Conservation (phyloP, 1,140 invertebrate species). For the Tetragnatha versicolor region DNA sequence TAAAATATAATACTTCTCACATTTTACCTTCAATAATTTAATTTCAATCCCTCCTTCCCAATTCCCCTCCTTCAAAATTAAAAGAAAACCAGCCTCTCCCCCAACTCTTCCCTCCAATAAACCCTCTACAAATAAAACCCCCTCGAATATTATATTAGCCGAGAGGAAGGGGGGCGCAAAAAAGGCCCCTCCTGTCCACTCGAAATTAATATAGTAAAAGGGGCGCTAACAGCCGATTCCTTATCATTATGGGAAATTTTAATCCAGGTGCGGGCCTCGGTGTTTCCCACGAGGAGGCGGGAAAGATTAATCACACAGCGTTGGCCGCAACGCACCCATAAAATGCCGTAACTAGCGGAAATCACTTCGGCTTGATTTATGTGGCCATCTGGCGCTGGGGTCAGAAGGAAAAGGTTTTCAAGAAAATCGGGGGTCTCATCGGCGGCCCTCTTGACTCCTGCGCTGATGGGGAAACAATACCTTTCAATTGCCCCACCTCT, state of each 20-base stretch:
- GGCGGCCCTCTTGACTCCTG: background rate
- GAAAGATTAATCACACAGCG: constrained; percentile 26
- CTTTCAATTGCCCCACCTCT: background rate
- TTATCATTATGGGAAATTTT: background rate
- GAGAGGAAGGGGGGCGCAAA: no score
- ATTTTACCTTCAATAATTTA: no score
- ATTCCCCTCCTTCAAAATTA: no score
- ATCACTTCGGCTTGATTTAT: constrained; percentile 53
- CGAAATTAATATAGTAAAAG: constrained; percentile 28
- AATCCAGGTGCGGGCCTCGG: no score
- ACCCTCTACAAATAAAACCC: no score
- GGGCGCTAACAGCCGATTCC: background rate
- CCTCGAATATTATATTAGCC: constrained; percentile 7
- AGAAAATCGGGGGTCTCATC: background rate
- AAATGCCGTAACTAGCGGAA: constrained; percentile 53
- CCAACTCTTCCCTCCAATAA: no score
- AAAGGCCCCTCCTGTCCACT: background rate
- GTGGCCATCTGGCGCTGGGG: constrained; percentile 44
- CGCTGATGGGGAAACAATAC: background rate
- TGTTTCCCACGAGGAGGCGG: background rate
- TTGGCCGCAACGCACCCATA: constrained; percentile 44
- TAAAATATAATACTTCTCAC: no score
- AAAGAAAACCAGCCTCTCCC: no score
- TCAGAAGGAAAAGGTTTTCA: constrained; percentile 45
- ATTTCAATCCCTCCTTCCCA: no score